Base-by-base conservation (phyloP, 2,888 invertebrate genomes). In the Rhamnusium bicolor region DNA sequence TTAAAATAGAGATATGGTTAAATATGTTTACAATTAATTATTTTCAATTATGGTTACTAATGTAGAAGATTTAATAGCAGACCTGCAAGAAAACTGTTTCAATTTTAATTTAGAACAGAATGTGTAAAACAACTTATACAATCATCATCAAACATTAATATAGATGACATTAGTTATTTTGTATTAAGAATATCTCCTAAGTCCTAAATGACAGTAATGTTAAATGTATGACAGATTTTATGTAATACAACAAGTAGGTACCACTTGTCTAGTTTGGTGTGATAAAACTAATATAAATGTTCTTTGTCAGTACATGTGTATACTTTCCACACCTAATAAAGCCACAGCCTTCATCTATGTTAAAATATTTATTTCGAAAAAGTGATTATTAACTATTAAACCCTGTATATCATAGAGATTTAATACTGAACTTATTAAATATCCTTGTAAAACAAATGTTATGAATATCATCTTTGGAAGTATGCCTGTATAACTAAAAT, bases 341-440 rank as follows among this genome's bases (percentile, higher is more conserved):
- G 73, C 73, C 77, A 77, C 77, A 77, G 77, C 77, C 75, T 77
- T 73, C 49, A 58, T 69, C 72, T 71, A 70, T 75, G 56, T 70
- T 71, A 73, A 71, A 75, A 63, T 65, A 71, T 68, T 61, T 51
- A 27, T 29, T 54, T 70, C 65, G 61, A 72, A 74, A 73, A 69
- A 51, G 63, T 75, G 67, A 72, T 47, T 68, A 56, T 69, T 65
- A 74, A 73, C 75, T 75, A 76, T 71, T 67, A 78, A 79, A 80
- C 80, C 80, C 80, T 81, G 80, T 79, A 79, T 80, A 76, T 79
- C 71, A 78, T 75, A 74, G 72, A 77, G 73, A 74, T 70, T 74
- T 74, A 79, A 79, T 79, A 79, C 79, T 79, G 79, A 71, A 77
- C 67, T 69, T 54, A 73, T 67, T 68, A 69, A 67, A 66, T 67